Conservation (phyloP, 2,797 vertebrate genomes). For the Artibeus jamaicensis region DNA sequence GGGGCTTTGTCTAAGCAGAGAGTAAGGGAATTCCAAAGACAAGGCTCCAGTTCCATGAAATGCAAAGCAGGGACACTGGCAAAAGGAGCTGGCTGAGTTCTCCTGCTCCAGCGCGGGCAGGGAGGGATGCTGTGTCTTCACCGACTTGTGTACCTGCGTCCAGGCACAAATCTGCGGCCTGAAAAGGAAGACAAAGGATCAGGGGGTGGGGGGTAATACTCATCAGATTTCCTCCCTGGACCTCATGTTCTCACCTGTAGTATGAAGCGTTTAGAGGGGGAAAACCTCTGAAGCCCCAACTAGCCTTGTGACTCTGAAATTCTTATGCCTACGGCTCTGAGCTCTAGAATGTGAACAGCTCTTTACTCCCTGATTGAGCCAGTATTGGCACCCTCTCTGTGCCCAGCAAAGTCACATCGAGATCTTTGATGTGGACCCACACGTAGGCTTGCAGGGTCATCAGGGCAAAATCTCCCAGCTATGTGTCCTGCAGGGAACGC, state of each 20-base stretch:
- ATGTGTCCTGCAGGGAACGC: neutral
- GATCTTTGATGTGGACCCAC: neutral
- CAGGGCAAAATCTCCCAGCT: neutral
- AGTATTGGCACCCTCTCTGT: fast-evolving
- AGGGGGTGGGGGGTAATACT: fast-evolving
- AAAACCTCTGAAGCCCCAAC: neutral
- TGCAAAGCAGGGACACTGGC: neutral
- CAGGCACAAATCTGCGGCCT: neutral
- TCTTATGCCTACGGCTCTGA: neutral
- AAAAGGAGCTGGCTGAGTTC: neutral
- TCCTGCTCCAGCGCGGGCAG: neutral
- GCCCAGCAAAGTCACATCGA: fast-evolving
- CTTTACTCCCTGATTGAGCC: neutral
- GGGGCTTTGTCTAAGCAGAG: conserved; percentile 23
- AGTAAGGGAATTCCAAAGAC: conserved; percentile 30
- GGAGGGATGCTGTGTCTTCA: neutral
- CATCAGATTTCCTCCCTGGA: neutral
- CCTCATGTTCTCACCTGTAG: neutral
- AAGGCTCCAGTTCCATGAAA: neutral
- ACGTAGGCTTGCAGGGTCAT: neutral
- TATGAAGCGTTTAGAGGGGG: neutral
- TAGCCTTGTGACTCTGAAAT: neutral
- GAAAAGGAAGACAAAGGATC: neutral
- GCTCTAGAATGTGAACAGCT: neutral
- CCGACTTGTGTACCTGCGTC: neutral